Conservation (phyloP, 2,888 invertebrate species). For the Cheilosia grossa region DNA sequence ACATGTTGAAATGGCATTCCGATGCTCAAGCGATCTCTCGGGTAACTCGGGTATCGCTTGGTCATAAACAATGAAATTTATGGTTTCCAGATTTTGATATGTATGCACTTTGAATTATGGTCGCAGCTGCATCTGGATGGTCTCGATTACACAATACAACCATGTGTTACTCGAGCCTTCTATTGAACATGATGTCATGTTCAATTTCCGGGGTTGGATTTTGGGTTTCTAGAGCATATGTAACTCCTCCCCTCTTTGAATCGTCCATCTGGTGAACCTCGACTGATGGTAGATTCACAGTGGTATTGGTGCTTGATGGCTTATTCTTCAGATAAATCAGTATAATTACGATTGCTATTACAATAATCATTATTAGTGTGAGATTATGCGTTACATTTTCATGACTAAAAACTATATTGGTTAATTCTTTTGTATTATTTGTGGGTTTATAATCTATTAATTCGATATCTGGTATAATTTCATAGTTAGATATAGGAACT, state of each 20-base stretch:
- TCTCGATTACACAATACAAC: too few relatives aligned
- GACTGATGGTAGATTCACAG: constrained; percentile 20
- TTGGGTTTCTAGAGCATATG: not conserved
- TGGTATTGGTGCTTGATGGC: constrained; percentile 5
- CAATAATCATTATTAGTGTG: constrained; percentile 1
- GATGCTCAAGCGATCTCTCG: too few relatives aligned
- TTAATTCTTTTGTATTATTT: not conserved
- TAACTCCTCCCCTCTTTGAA: constrained; percentile 21
- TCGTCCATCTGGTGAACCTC: constrained; percentile 18
- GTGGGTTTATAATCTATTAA: too few relatives aligned
- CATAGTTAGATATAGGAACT: too few relatives aligned
- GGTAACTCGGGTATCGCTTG: too few relatives aligned
- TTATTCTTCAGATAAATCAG: too few relatives aligned
- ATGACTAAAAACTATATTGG: not conserved
- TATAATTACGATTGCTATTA: not conserved
- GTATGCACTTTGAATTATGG: too few relatives aligned
- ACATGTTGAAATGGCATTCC: too few relatives aligned
- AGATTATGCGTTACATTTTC: constrained; percentile 1
- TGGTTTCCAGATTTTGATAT: not conserved
- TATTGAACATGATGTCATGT: too few relatives aligned
- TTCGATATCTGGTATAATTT: too few relatives aligned
- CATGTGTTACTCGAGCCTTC: too few relatives aligned
- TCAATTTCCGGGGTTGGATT: too few relatives aligned
- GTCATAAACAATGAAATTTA: not conserved
- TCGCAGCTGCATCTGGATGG: not conserved